Evolutionary conservation across 2,888 invertebrate genomes (phyloP), one percentile per base, ranked within the genome.

Genomic region (Chorisops tibialis): DNA sequence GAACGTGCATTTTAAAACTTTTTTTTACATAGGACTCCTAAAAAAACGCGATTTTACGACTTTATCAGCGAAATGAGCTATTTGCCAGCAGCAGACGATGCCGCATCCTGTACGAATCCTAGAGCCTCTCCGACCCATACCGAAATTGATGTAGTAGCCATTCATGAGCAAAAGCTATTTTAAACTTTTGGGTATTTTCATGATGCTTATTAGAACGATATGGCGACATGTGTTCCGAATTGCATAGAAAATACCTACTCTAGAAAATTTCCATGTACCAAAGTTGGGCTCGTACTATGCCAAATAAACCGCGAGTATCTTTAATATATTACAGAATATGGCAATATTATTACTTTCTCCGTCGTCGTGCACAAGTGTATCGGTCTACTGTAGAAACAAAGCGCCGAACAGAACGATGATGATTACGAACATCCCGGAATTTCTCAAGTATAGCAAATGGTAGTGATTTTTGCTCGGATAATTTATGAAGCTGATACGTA

Each of bases 151-250:
- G 30, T 9, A 5, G 30, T 30, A 7, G 30, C 30, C 30, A 30
- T 30, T 30, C 7, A 30, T 30, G 30, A 9, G 30, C 35, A 58
- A 62, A 62, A 62, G 58, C 50, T 62, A 58, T 62, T 62, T 62
- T 50, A 62, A 62, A 62, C 62, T 62, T 62, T 54, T 43, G 22
- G 39, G 56, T 50, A 50, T 56, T 62, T 61, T 62, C 50, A 62
- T 56, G 62, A 50, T 45, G 47, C 62, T 62, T 62, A 49, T 62
- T 62, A 62, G 56, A 56, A 43, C 56, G 43, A 24, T n/a, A n/a
- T 16, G 62, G 62, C 62, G 58, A 62, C 62, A 62, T 62, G 58
- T 62, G 62, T 50, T 54, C 35, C 58, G 58, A 62, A 62, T 62
- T 62, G 62, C 62, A 62, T 56, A 56, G 56, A 45, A 56, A 54